phyloP scores from a whole-genome alignment of 2,888 invertebrate species.

The Thyatira batis region DNA sequence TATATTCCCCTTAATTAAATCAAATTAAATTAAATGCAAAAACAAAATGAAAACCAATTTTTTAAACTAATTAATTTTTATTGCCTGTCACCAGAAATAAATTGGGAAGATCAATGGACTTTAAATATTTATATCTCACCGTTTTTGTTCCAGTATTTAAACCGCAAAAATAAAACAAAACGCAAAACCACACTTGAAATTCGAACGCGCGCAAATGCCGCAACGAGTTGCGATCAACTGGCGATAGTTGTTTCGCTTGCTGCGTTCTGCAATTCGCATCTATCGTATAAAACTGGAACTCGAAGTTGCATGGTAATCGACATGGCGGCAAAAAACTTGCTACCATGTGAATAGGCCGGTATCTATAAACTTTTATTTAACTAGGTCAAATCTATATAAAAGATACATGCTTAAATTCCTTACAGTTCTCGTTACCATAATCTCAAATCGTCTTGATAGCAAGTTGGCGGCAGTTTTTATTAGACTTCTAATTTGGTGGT shows the following conservation, averaged over 20 bases:
- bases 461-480: background rate
- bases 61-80: too few relatives aligned
- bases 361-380: background rate
- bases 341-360: conserved; percentile 14
- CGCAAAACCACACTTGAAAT: conserved; percentile 11
- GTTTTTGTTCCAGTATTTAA: background rate
- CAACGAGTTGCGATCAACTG: conserved; percentile 27
- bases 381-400: background rate
- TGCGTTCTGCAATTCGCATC: background rate
- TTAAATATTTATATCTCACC: background rate
- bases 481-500: background rate
- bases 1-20: background rate
- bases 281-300: background rate
- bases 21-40: too few relatives aligned
- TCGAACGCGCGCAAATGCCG: conserved; percentile 19
- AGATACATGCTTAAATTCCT: background rate
- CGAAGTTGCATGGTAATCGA: conserved; percentile 11
- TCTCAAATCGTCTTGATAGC: background rate
- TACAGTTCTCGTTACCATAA: background rate
- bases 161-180: background rate
- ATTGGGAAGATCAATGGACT: too few relatives aligned
- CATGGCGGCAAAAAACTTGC: conserved; percentile 22
- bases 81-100: too few relatives aligned
- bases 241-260: conserved; percentile 9
- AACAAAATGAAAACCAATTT: background rate